A percentile compares a stretch with the other conserved stretches of the same genome.
These are phyloP conservation scores for Pammene aurita DNA, from an alignment of 2,888 invertebrate genomes.

Conservation along the genomic window DNA sequence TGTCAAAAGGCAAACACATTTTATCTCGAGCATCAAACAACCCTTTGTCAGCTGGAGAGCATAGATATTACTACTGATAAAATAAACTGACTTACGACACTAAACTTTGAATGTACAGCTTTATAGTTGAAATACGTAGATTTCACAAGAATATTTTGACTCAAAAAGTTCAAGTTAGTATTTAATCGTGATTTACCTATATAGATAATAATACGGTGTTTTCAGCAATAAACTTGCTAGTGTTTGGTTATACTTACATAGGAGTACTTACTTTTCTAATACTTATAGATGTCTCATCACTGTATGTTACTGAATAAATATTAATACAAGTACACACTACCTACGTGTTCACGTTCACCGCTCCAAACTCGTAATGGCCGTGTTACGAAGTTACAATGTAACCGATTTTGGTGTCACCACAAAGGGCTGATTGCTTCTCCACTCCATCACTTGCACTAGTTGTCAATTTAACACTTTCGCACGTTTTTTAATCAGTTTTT, in stretches of 20 bases:
- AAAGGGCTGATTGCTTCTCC: conserved; percentile 41
- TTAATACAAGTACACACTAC: not conserved
- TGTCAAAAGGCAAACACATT: conserved; percentile 61
- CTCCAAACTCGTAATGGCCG: conserved; percentile 33
- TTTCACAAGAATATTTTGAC: too few species aligned
- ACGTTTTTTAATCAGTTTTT: not conserved
- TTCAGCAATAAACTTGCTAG: not conserved
- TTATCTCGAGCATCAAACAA: conserved; percentile 64
- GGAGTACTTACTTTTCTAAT: too few species aligned
- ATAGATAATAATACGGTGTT: not conserved
- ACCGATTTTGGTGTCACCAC: conserved; percentile 33
- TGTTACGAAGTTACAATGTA: conserved; percentile 43
- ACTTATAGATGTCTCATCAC: too few species aligned
- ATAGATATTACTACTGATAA: conserved; percentile 21
- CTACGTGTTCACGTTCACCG: not conserved
- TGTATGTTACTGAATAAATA: too few species aligned
- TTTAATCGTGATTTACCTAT: not conserved
- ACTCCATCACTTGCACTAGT: conserved; percentile 17
- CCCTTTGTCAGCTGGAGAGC: conserved; percentile 43
- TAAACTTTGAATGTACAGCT: not conserved
- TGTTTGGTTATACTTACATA: too few species aligned
- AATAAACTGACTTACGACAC: not conserved
- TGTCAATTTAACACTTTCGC: conserved; percentile 13
- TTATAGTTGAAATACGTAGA: not conserved
- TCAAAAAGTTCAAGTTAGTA: too few species aligned